These are phyloP conservation scores for Leguminivora glycinivorella DNA, from an alignment of 1,140 invertebrate species.

Conservation along the genomic window DNA sequence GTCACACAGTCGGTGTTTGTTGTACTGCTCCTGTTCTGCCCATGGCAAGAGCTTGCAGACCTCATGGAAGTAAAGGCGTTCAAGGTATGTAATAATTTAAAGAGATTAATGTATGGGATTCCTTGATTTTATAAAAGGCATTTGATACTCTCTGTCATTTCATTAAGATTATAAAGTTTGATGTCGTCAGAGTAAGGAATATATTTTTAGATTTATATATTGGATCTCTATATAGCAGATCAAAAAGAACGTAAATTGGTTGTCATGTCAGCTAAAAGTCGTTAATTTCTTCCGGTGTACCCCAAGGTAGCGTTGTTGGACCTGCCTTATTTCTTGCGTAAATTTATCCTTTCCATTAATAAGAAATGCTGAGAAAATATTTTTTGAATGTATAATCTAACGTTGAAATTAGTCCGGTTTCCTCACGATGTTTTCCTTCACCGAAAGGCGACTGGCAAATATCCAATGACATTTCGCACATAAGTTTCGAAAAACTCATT, in stretches of 20 bases:
- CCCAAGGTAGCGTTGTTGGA: neutral
- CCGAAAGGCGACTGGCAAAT: too few relatives aligned
- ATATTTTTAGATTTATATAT: neutral
- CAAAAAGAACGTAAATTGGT: neutral
- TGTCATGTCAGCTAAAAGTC: neutral
- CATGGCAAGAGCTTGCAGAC: conserved; percentile 63
- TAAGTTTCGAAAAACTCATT: too few relatives aligned
- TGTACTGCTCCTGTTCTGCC: conserved; percentile 61
- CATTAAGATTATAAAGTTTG: neutral
- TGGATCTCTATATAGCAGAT: neutral
- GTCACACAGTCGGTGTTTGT: conserved; percentile 64
- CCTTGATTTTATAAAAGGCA: neutral
- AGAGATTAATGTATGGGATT: too few relatives aligned
- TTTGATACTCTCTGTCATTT: neutral
- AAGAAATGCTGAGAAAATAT: neutral
- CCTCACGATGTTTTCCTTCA: too few relatives aligned
- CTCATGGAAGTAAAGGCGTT: conserved; percentile 63
- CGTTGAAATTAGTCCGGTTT: too few relatives aligned
- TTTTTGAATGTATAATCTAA: too few relatives aligned
- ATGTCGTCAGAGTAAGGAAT: neutral
- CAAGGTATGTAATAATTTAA: neutral
- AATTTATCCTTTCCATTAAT: neutral
- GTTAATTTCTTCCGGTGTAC: neutral
- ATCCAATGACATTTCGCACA: too few relatives aligned
- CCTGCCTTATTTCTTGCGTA: neutral